Evolutionary conservation across 2,888 invertebrate genomes (phyloP), one percentile per base, ranked within the genome.

Genomic region (Latrodectus elegans): DNA sequence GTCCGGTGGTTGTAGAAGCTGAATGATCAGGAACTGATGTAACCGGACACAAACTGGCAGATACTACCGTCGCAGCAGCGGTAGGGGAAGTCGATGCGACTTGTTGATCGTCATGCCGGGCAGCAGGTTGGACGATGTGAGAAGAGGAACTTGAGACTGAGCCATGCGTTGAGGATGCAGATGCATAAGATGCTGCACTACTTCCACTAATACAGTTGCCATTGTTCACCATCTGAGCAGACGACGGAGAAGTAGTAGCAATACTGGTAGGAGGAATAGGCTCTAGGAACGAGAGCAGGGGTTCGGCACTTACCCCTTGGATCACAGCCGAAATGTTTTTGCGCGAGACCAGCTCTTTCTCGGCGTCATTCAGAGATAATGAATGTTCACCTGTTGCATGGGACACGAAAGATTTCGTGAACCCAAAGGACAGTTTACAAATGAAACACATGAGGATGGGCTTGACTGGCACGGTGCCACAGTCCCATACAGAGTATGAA

Each of bases 381-480:
- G 96, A 95, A 94, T 99, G 99, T 93, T 98, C 98, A 91, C 96
- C 95, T 93, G 96, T 96, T 90, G 98, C 98, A 93, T 99, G 99
- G 90, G 96, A 96, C 91, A 97, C 96, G 94, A 99, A 98, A 91
- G 97, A 97, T 93, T 97, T 97, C 90, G 97, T 96, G 93, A 97
- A 97, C 90, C 98, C 97, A 94, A 99, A 99, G 93, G 97, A 97
- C 92, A 99, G 95, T 94, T 98, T 98, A 94, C 99, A 99, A 92
- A 98, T 97, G 94, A 99, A 98, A 94, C 99, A 99, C 99, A 99
- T 99, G 92, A 99, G 95, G 92, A 99, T 98, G 88, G 98, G 98
- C 93, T 97, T 98, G 76, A 97, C 96, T 91, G 97, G 97, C 91
- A 97, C 96, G 91, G 89, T 87, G 76, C 95, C 92, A 90, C 92